phyloP scores from a whole-genome alignment of 2,888 invertebrate genomes.

The Oxycera nigricornis region DNA sequence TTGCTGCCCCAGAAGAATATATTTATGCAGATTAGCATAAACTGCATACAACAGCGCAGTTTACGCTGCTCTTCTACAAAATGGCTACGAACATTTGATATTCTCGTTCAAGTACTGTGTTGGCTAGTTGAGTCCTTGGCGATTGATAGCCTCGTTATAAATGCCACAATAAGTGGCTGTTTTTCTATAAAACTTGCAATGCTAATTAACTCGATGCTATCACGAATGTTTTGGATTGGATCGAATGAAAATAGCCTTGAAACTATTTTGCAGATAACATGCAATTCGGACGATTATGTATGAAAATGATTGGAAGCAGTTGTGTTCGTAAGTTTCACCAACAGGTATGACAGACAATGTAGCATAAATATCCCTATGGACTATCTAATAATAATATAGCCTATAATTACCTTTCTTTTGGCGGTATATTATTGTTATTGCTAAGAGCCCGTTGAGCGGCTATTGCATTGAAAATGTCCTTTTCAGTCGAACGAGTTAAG shows the following conservation, averaged over 20 bases:
- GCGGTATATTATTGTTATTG: neutral
- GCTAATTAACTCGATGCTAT: neutral
- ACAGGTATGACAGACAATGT: neutral
- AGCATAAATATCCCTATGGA: neutral
- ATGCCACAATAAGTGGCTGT: neutral
- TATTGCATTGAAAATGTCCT: constrained; percentile 40
- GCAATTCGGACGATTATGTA: neutral
- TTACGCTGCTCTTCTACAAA: neutral
- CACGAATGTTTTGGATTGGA: neutral
- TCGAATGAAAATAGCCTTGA: neutral
- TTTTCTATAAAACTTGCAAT: constrained; percentile 9
- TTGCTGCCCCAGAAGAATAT: neutral
- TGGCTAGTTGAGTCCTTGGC: neutral
- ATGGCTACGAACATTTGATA: neutral
- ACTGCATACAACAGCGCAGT: neutral
- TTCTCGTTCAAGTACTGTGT: neutral
- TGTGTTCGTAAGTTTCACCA: neutral
- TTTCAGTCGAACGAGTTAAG: constrained; percentile 24
- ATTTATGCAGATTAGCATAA: neutral
- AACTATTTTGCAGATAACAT: neutral
- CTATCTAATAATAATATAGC: neutral
- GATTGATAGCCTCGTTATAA: constrained; percentile 11
- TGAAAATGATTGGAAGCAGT: neutral
- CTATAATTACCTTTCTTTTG: neutral
- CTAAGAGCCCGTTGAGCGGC: constrained; percentile 35